Percentiles rank a stretch among this genome's conserved stretches.
Evolutionary conservation across 2,113 vertebrate genomes (phyloP).

Genomic region (Nicator chloris): DNA sequence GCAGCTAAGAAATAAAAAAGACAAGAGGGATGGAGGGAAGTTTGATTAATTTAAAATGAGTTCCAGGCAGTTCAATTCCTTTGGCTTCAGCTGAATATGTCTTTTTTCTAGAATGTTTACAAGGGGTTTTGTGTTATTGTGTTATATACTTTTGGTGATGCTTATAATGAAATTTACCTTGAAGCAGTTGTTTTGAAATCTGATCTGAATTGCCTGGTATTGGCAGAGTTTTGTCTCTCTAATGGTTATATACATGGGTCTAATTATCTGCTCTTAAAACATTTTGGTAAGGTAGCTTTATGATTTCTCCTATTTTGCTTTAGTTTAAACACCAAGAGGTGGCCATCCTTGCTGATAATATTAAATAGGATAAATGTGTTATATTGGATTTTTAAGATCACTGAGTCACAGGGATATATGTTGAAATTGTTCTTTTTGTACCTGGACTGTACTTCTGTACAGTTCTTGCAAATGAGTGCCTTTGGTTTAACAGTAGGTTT

Average conservation of each 20-base stretch:
- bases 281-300: not conserved
- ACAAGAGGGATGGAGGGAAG: fast-evolving
- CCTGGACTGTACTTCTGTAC: not conserved
- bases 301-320: not conserved
- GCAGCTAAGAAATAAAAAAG: slow-evolving; percentile 3
- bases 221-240: not conserved
- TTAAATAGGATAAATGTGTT: not conserved
- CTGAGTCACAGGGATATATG: not conserved
- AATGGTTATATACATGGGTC: not conserved
- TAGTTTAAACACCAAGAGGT: not conserved
- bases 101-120: not conserved
- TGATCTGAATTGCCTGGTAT: not conserved
- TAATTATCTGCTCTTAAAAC: not conserved
- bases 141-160: not conserved
- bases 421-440: not conserved
- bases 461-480: not conserved
- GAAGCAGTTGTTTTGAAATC: not conserved
- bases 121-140: not conserved
- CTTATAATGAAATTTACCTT: not conserved
- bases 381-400: not conserved
- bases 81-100: not conserved
- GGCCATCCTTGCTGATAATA: not conserved
- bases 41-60: not conserved
- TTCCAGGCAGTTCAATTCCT: not conserved
- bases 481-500: not conserved